Percentiles rank a stretch among this genome's conserved stretches.
Conservation (phyloP, 2,888 invertebrate species). For the Resseliella maxima region DNA sequence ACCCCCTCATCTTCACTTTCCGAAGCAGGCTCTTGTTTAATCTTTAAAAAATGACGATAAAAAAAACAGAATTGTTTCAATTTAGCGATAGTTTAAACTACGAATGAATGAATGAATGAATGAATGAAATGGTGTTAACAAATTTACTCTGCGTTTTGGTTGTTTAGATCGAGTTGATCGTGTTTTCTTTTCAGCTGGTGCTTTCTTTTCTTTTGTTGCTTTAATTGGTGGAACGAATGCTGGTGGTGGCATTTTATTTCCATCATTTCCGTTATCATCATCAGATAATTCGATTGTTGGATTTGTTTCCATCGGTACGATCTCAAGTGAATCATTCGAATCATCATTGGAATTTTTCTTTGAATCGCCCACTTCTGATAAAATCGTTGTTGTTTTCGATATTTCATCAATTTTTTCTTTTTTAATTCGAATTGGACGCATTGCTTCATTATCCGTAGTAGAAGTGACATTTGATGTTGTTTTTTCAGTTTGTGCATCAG, state of each 20-base stretch:
- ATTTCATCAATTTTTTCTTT: neutral
- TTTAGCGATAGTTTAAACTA: no score
- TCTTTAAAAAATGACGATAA: constrained; percentile 4
- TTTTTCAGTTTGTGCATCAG: neutral
- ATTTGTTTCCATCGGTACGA: constrained; percentile 22
- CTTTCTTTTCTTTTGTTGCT: constrained; percentile 26
- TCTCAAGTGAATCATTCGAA: constrained; percentile 28
- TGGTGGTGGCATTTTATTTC: constrained; percentile 48
- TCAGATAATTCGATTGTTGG: constrained; percentile 33
- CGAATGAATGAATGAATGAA: neutral
- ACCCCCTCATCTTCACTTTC: constrained; percentile 39
- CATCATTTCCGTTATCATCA: constrained; percentile 29
- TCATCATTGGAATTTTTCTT: constrained; percentile 11
- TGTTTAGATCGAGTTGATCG: constrained; percentile 46
- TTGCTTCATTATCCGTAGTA: neutral
- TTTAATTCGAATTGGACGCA: neutral
- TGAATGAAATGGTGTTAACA: neutral
- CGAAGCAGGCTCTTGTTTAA: neutral
- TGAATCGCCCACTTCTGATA: neutral
- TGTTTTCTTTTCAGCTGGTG: constrained; percentile 15
- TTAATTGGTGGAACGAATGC: constrained; percentile 13
- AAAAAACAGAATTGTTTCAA: neutral
- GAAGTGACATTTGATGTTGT: neutral
- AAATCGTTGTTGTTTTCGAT: neutral
- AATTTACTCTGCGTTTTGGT: constrained; percentile 7